phyloP scores from a whole-genome alignment of 2,888 invertebrate genomes.

The Mystacides longicornis region DNA sequence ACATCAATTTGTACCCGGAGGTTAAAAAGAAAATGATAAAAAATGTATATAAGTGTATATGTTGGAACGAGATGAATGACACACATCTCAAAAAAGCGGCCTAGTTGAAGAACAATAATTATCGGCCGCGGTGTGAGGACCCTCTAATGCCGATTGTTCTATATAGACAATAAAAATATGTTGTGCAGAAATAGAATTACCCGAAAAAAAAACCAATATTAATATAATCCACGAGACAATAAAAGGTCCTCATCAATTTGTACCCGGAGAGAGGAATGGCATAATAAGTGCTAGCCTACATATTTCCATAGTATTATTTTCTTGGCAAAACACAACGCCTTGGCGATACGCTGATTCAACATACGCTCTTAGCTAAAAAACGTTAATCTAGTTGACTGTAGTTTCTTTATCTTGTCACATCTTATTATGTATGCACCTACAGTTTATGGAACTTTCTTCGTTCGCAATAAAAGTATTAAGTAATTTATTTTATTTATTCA shows the following conservation, averaged over 20 bases:
- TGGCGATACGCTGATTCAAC: not conserved
- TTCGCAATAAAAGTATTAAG: too few species aligned
- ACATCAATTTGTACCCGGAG: too few species aligned
- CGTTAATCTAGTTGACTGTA: too few species aligned
- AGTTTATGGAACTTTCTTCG: too few species aligned
- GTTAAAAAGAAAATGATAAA: too few species aligned
- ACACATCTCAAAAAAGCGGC: too few species aligned
- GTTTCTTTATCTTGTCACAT: too few species aligned
- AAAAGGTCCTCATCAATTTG: slow-evolving; percentile 1
- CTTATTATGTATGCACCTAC: too few species aligned
- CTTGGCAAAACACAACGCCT: not conserved
- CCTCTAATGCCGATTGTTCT: not conserved
- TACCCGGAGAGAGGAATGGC: not conserved
- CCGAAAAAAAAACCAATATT: not conserved
- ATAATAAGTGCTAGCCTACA: not conserved
- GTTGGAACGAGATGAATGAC: too few species aligned
- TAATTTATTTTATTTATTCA: too few species aligned
- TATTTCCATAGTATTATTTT: not conserved
- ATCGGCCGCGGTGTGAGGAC: not conserved
- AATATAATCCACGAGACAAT: not conserved
- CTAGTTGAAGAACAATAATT: not conserved
- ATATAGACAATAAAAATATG: not conserved
- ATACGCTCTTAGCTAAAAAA: too few species aligned
- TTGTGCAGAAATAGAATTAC: not conserved
- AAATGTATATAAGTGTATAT: too few species aligned